A percentile compares a stretch with the other conserved stretches of the same genome.
Evolutionary conservation across 2,888 invertebrate species (phyloP).

Genomic region (Drosophila melanosoma): DNA sequence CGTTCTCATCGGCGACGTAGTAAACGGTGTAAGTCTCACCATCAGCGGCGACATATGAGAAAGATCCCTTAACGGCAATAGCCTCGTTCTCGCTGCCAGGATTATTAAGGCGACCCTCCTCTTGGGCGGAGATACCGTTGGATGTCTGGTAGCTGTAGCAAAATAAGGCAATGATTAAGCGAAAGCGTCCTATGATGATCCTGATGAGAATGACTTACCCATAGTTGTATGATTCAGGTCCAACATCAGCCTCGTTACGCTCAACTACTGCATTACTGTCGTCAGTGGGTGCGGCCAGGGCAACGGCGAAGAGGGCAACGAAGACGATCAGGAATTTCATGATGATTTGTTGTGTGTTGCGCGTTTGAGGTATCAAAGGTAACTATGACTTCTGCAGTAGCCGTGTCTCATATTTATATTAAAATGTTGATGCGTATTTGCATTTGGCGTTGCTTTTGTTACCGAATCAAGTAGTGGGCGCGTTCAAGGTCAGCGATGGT

Average conservation of each 20-base stretch:
- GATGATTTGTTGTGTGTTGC: slow-evolving; percentile 26
- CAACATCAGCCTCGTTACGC: slow-evolving; percentile 62
- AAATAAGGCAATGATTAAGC: slow-evolving; percentile 17
- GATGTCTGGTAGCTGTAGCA: slow-evolving; percentile 56
- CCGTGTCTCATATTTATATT: slow-evolving; percentile 19
- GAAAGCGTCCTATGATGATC: too few relatives aligned
- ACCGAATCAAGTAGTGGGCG: slow-evolving; percentile 8
- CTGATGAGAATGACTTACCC: slow-evolving; percentile 1
- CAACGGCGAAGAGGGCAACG: slow-evolving; percentile 62
- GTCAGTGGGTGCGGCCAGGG: slow-evolving; percentile 50
- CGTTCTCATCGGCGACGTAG: slow-evolving; percentile 85
- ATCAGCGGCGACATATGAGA: slow-evolving; percentile 60
- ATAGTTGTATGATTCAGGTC: slow-evolving; percentile 84
- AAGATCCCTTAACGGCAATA: slow-evolving; percentile 71
- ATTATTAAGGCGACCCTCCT: slow-evolving; percentile 61
- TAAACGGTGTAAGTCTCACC: slow-evolving; percentile 67
- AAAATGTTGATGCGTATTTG: slow-evolving; percentile 5
- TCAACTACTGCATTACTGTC: slow-evolving; percentile 19
- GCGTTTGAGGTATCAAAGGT: slow-evolving; percentile 34
- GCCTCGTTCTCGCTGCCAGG: slow-evolving; percentile 63
- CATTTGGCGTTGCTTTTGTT: slow-evolving; percentile 11
- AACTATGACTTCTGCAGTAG: slow-evolving; percentile 18
- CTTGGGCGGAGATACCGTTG: slow-evolving; percentile 59
- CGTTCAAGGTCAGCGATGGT: slow-evolving; percentile 23
- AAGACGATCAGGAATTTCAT: slow-evolving; percentile 70